phyloP scores from a whole-genome alignment of 64 coral and sea anemone genomes.

The Actinia tenebrosa region DNA sequence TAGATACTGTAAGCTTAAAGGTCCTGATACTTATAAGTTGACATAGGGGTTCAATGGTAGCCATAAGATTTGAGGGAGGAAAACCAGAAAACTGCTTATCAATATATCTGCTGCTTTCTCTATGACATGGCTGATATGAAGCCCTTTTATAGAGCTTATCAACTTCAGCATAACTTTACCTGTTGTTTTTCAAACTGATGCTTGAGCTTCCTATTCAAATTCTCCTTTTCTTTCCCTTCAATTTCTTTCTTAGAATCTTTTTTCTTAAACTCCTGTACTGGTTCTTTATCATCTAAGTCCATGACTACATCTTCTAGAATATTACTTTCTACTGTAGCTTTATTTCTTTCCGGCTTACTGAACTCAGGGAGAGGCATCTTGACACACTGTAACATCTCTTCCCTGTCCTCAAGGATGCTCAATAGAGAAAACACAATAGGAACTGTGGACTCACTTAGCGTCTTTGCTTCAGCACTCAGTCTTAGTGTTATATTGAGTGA shows the following conservation, averaged over 20 bases:
- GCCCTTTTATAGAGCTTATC: not conserved
- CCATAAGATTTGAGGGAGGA: too few species aligned
- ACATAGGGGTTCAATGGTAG: too few species aligned
- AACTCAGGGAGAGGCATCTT: slow-evolving; percentile 46
- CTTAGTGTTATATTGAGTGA: slow-evolving; percentile 75
- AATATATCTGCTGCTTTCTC: too few species aligned
- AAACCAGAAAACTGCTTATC: too few species aligned
- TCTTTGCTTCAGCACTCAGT: slow-evolving; percentile 51
- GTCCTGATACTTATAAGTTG: too few species aligned
- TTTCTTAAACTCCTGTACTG: not conserved
- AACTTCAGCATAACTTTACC: slow-evolving; percentile 23
- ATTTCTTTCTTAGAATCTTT: slow-evolving; percentile 28
- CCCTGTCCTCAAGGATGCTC: slow-evolving; percentile 59
- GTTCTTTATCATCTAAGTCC: not conserved
- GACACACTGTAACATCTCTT: slow-evolving; percentile 44
- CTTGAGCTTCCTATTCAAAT: slow-evolving; percentile 55
- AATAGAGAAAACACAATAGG: slow-evolving; percentile 68
- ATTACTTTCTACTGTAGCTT: not conserved
- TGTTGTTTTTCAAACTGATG: slow-evolving; percentile 55
- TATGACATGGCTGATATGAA: too few species aligned
- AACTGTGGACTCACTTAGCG: slow-evolving; percentile 29
- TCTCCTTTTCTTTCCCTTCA: slow-evolving; percentile 34
- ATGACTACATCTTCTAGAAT: not conserved
- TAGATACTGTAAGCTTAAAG: too few species aligned
- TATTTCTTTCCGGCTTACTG: slow-evolving; percentile 54